Conservation (phyloP, 2,797 vertebrate species). For the Eremophila alpestris region DNA sequence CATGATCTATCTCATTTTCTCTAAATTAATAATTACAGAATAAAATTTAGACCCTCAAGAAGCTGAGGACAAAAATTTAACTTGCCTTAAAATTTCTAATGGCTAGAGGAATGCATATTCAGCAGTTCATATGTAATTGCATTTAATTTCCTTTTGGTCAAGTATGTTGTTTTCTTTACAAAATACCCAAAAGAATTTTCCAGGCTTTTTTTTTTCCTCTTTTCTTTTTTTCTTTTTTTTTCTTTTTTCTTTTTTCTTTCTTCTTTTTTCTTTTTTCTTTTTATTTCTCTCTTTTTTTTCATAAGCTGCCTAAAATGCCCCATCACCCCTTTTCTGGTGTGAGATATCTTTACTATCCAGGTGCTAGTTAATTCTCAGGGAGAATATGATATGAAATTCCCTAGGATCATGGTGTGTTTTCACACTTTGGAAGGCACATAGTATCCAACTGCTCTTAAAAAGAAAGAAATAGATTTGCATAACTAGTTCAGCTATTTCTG, state of each 20-base stretch:
- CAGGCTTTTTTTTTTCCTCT: rapidly evolving
- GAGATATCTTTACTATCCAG: not conserved
- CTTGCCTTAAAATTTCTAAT: not conserved
- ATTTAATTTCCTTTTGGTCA: not conserved
- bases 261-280: too few species aligned
- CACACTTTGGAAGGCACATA: not conserved
- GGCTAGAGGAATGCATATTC: not conserved
- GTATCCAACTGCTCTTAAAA: not conserved
- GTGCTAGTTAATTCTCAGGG: not conserved
- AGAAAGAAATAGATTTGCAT: not conserved
- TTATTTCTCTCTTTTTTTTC: not conserved
- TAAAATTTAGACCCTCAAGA: not conserved
- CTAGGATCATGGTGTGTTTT: rapidly evolving
- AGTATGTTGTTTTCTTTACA: not conserved
- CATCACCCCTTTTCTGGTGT: not conserved
- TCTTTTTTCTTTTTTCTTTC: too few species aligned
- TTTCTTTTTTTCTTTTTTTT: too few species aligned
- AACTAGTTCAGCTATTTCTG: not conserved
- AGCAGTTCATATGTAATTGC: not conserved
- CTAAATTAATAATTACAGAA: not conserved
- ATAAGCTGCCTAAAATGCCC: not conserved
- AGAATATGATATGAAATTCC: not conserved
- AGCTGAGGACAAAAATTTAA: not conserved
- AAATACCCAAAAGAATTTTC: not conserved
- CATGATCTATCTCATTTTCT: not conserved